Evolutionary conservation across 2,797 vertebrate genomes (phyloP).

Genomic region (Sus cebifrons): DNA sequence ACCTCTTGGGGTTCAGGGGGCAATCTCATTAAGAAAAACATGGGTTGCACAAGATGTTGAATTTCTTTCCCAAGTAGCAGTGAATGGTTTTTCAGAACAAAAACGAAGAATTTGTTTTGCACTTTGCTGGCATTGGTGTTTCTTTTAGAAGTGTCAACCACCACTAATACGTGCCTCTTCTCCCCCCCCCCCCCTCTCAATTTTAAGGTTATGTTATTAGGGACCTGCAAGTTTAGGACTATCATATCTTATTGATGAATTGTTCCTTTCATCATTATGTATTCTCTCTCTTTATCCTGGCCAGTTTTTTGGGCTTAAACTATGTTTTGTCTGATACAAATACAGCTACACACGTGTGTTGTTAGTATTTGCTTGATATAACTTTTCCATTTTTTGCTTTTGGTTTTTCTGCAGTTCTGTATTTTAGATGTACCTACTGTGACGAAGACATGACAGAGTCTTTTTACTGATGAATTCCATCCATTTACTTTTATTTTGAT

Average conservation of each 20-base stretch:
- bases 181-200: neutral
- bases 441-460: conserved; percentile 3
- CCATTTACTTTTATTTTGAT: conserved; percentile 55
- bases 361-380: conserved; percentile 19
- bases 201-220: neutral
- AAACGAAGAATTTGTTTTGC: conserved; percentile 18
- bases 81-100: conserved; percentile 69
- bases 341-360: neutral
- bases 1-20: conserved; percentile 45
- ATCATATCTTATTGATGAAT: neutral
- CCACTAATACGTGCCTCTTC: neutral
- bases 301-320: conserved; percentile 4
- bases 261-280: conserved; percentile 43
- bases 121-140: conserved; percentile 26
- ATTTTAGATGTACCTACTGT: conserved; percentile 8
- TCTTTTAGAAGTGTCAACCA: neutral
- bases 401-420: conserved; percentile 21
- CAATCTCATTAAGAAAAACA: conserved; percentile 78
- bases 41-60: conserved; percentile 47
- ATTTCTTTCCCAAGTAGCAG: conserved; percentile 72
- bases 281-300: conserved; percentile 37
- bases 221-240: neutral
- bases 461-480: neutral
- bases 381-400: conserved; percentile 42
- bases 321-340: neutral